Conservation (phyloP, 2,888 invertebrate genomes). For the Rugalucina vietnamica region DNA sequence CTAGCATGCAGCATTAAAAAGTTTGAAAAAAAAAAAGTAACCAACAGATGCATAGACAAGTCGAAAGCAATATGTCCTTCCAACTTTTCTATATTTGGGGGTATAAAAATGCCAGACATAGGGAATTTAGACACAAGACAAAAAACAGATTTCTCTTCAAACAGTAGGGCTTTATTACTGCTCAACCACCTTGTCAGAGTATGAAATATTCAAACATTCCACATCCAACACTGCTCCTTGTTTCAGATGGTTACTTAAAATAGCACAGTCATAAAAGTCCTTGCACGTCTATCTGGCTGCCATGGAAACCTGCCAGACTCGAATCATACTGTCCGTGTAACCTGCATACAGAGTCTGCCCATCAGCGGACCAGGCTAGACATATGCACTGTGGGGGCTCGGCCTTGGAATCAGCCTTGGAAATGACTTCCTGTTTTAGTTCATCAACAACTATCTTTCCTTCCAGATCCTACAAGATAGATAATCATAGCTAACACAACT, state of each 20-base stretch:
- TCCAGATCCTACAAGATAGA: slow-evolving; percentile 92
- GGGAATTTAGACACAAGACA: neutral
- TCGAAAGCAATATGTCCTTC: too few species aligned
- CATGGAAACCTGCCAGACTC: slow-evolving; percentile 97
- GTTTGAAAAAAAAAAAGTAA: too few species aligned
- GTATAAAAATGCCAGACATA: too few species aligned
- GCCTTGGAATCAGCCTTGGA: slow-evolving; percentile 88
- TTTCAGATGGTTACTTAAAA: neutral
- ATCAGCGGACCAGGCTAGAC: slow-evolving; percentile 99
- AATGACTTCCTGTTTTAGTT: slow-evolving; percentile 97
- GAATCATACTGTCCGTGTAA: slow-evolving; percentile 98
- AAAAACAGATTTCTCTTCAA: neutral
- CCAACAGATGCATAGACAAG: too few species aligned
- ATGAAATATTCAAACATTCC: neutral
- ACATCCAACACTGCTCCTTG: neutral
- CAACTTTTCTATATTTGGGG: too few species aligned
- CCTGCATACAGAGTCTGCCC: slow-evolving; percentile 99
- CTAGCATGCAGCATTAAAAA: too few species aligned
- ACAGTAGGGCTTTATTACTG: neutral
- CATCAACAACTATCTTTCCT: slow-evolving; percentile 99
- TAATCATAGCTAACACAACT: too few species aligned
- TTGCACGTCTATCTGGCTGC: slow-evolving; percentile 66
- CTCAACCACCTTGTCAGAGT: neutral
- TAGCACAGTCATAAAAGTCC: neutral
- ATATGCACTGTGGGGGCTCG: slow-evolving; percentile 97